Evolutionary conservation across 2,888 invertebrate genomes (phyloP).

Genomic region (Suillia variegata): DNA sequence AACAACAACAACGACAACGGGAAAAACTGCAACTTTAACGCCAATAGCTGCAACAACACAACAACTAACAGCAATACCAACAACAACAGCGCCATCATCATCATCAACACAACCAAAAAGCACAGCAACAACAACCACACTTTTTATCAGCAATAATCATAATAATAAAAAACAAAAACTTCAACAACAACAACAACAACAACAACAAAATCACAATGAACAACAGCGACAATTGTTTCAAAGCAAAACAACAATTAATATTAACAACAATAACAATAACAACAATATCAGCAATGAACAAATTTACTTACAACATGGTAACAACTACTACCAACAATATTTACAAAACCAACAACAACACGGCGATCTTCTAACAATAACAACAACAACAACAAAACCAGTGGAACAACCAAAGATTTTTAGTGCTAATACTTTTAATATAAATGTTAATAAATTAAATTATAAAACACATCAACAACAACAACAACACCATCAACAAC

Average conservation of each 20-base stretch:
- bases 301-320: constrained; percentile 24
- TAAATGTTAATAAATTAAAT: constrained; percentile 41
- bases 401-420: constrained; percentile 62
- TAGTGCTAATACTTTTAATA: constrained; percentile 51
- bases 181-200: constrained; percentile 28
- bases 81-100: constrained; percentile 30
- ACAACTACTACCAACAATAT: constrained; percentile 21
- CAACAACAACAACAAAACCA: constrained; percentile 56
- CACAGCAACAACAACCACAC: constrained; percentile 20
- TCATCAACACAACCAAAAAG: constrained; percentile 30
- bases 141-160: constrained; percentile 30
- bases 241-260: constrained; percentile 45
- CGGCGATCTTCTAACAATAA: constrained; percentile 35
- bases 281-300: constrained; percentile 27
- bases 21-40: constrained; percentile 28
- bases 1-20: constrained; percentile 35
- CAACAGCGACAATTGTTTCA: constrained; percentile 42
- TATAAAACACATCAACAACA: constrained; percentile 34
- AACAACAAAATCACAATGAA: too few species aligned
- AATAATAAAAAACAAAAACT: constrained; percentile 31
- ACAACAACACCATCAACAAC: constrained; percentile 33
- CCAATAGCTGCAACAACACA: not conserved
- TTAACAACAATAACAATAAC: constrained; percentile 30
- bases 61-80: constrained; percentile 14
- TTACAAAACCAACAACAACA: constrained; percentile 24